Percentiles rank a stretch among this genome's conserved stretches.
These are phyloP conservation scores for Tethea ocularis DNA, from an alignment of 2,888 invertebrate species.

Conservation along the genomic window DNA sequence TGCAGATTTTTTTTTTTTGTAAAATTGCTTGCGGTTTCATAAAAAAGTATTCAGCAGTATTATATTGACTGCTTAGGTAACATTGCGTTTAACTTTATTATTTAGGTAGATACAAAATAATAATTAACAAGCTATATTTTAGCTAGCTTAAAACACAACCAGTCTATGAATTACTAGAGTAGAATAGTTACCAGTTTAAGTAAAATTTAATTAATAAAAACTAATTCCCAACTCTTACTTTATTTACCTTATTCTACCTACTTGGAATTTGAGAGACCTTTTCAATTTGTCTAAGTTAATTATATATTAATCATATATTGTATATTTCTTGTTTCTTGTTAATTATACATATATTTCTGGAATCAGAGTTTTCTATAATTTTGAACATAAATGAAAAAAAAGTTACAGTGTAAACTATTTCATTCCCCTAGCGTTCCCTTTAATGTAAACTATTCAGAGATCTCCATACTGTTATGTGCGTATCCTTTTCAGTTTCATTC, in stretches of 20 bases:
- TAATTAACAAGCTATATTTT: too few relatives aligned
- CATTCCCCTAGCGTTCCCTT: conserved; percentile 6
- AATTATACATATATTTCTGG: background rate
- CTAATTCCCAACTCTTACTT: background rate
- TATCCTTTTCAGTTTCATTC: conserved; percentile 7
- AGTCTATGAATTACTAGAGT: too few relatives aligned
- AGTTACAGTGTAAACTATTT: background rate
- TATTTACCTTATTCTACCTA: background rate
- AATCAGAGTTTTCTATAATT: background rate
- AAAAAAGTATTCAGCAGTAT: too few relatives aligned
- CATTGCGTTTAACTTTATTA: too few relatives aligned
- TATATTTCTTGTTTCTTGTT: too few relatives aligned
- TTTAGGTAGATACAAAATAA: too few relatives aligned
- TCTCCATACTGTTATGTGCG: conserved; percentile 9
- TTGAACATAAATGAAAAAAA: background rate
- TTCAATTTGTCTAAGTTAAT: background rate
- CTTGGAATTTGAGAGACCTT: background rate
- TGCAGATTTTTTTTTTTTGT: background rate
- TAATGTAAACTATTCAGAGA: conserved; percentile 12
- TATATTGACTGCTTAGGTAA: too few relatives aligned
- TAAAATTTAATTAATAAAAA: background rate
- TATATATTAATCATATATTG: too few relatives aligned
- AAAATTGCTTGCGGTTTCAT: background rate
- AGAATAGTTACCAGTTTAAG: background rate
- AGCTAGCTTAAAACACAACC: too few relatives aligned